These are phyloP conservation scores for Scylla paramamosain DNA, from an alignment of 1,140 invertebrate species.

Conservation along the genomic window DNA sequence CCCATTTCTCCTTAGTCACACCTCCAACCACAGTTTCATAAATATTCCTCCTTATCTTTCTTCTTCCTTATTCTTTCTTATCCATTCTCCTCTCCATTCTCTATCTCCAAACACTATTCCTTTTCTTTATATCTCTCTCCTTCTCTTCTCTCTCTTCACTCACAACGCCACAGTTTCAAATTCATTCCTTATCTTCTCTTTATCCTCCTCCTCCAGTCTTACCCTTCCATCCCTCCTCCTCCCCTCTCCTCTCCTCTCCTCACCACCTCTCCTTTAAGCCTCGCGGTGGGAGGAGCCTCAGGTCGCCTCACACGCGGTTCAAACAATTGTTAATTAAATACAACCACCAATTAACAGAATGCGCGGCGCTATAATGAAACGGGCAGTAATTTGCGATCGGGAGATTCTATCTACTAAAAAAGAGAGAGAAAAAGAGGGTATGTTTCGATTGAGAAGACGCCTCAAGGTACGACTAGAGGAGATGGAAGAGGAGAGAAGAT, in stretches of 20 bases:
- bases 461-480: too few species aligned
- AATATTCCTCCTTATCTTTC: neutral
- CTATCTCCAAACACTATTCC: neutral
- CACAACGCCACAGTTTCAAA: neutral
- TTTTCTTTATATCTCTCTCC: neutral
- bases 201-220: neutral
- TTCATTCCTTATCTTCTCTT: neutral
- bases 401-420: neutral
- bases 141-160: neutral
- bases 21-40: too few species aligned
- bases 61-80: neutral
- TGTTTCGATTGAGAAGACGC: neutral
- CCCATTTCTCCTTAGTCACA: neutral
- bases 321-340: conserved; percentile 65
- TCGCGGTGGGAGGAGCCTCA: neutral
- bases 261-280: neutral
- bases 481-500: neutral
- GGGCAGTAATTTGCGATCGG: neutral
- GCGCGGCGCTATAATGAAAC: neutral
- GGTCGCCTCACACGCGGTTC: neutral
- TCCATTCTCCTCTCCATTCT: neutral
- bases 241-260: neutral
- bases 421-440: neutral
- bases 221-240: neutral
- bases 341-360: conserved; percentile 57